A percentile compares a stretch with the other conserved stretches of the same genome.
Conservation (phyloP, 2,888 invertebrate genomes). For the Gnatocerus cornutus region DNA sequence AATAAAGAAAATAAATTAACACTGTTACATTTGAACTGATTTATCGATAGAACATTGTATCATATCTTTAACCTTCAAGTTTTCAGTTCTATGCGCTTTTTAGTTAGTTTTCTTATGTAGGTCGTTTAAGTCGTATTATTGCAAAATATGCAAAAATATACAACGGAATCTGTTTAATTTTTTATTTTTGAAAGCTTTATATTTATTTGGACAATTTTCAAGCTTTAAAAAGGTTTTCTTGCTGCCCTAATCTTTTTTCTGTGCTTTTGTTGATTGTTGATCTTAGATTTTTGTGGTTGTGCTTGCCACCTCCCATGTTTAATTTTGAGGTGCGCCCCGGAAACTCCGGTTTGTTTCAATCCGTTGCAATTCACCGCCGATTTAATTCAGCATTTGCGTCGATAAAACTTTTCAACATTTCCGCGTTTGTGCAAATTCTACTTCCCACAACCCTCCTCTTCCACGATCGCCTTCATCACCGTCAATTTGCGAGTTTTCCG, state of each 20-base stretch:
- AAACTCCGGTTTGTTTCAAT: slow-evolving; percentile 35
- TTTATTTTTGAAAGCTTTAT: no score
- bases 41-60: no score
- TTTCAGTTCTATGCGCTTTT: slow-evolving; percentile 75
- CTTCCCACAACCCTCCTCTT: slow-evolving; percentile 48
- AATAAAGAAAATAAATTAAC: no score
- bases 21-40: no score
- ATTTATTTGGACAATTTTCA: no score
- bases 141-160: no score
- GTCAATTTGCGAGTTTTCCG: slow-evolving; percentile 51
- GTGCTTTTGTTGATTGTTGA: no score
- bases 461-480: slow-evolving; percentile 46
- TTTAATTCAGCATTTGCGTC: slow-evolving; percentile 47
- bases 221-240: no score
- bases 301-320: slow-evolving; percentile 48
- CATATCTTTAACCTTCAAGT: slow-evolving; percentile 78
- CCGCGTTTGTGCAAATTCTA: slow-evolving; percentile 41
- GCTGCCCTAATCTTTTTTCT: no score
- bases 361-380: slow-evolving; percentile 51
- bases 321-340: slow-evolving; percentile 46
- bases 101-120: slow-evolving; percentile 77
- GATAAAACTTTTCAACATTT: slow-evolving; percentile 38
- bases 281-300: no score
- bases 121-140: no score
- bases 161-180: slow-evolving; percentile 75